phyloP scores from a whole-genome alignment of 2,113 vertebrate genomes.

The Istiophorus platypterus region DNA sequence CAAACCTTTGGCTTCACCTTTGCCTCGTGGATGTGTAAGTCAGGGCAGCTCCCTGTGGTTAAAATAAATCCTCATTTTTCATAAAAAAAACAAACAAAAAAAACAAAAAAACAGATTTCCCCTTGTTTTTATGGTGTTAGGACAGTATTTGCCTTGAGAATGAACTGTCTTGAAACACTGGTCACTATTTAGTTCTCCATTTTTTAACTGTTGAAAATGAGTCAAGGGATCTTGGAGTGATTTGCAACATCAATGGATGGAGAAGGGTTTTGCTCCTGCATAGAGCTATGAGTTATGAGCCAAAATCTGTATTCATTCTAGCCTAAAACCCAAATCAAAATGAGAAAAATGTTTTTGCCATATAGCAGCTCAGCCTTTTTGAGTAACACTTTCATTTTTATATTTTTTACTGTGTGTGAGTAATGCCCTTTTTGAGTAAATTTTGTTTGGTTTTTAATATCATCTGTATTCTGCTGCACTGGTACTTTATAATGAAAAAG shows the following conservation, averaged over 20 bases:
- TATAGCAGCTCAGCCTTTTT: background rate
- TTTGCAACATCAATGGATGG: background rate
- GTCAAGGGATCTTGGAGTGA: background rate
- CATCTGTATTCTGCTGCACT: background rate
- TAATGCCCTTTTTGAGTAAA: background rate
- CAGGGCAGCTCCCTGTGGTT: background rate
- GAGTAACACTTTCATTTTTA: background rate
- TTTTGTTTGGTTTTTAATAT: background rate
- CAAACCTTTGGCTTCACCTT: background rate
- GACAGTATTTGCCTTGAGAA: constrained; percentile 4
- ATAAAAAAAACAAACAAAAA: background rate
- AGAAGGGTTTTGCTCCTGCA: background rate
- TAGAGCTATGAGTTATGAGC: background rate
- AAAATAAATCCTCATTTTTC: background rate
- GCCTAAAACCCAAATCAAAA: background rate
- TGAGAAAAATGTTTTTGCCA: background rate
- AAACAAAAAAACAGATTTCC: too few relatives aligned
- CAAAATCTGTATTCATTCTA: background rate
- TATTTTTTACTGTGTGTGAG: background rate
- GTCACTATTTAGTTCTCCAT: background rate
- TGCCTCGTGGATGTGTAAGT: background rate
- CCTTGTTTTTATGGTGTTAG: too few relatives aligned
- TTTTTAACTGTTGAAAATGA: background rate
- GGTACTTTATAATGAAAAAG: background rate
- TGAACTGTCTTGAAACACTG: background rate